phyloP scores from a whole-genome alignment of 2,113 vertebrate genomes.

The Desmodus rotundus region DNA sequence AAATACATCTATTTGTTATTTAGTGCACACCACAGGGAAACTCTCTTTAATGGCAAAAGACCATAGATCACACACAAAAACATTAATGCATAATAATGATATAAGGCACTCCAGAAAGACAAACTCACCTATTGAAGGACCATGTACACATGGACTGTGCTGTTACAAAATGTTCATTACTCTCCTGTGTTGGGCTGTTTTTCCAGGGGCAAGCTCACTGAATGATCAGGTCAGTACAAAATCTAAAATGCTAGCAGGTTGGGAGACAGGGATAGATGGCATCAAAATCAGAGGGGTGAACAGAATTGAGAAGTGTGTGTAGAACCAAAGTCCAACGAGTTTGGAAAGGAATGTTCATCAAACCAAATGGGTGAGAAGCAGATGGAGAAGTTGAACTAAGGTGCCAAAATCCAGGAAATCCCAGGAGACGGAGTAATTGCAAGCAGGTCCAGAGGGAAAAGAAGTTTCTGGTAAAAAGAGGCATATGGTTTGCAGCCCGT shows the following conservation, averaged over 20 bases:
- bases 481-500: constrained; percentile 44
- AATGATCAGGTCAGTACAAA: neutral
- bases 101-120: neutral
- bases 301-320: neutral
- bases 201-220: neutral
- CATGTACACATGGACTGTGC: neutral
- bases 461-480: constrained; percentile 4
- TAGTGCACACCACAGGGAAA: neutral
- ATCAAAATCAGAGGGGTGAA: neutral
- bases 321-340: neutral
- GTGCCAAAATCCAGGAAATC: constrained; percentile 31
- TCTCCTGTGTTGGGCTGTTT: neutral
- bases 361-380: neutral
- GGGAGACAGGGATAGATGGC: neutral
- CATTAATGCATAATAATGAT: neutral
- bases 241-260: neutral
- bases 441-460: constrained; percentile 27
- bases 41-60: neutral
- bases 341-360: neutral
- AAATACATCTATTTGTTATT: constrained; percentile 48
- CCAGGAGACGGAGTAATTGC: constrained; percentile 24
- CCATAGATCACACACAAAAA: neutral
- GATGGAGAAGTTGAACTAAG: neutral
- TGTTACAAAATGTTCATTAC: neutral
- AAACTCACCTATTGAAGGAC: neutral